Conservation (phyloP, 2,113 vertebrate species). For the Leptosomus discolor region DNA sequence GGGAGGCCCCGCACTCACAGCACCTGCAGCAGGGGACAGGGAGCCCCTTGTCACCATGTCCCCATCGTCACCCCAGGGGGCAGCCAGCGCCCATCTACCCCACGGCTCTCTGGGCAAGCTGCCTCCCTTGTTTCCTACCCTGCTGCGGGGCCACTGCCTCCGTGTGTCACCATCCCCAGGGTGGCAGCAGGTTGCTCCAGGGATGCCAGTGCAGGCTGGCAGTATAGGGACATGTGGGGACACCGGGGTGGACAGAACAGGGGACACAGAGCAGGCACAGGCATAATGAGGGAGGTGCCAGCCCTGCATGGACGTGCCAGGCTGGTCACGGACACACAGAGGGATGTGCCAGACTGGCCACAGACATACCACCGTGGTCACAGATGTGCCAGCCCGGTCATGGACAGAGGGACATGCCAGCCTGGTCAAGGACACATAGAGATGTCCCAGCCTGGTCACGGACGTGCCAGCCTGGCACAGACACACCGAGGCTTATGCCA, state of each 20-base stretch:
- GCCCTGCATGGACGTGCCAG: neutral
- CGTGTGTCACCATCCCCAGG: neutral
- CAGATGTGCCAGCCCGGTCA: neutral
- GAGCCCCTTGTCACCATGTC: neutral
- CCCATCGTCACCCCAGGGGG: accelerated
- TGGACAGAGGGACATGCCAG: neutral
- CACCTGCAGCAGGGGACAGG: conserved; percentile 73
- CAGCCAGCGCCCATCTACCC: neutral
- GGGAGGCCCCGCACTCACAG: conserved; percentile 87
- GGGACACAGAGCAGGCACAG: neutral
- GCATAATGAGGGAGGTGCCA: neutral
- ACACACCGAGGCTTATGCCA: too few species aligned
- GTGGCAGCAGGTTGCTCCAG: neutral
- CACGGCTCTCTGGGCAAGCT: neutral
- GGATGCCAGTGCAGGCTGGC: neutral
- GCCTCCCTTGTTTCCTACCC: neutral
- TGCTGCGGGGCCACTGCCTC: neutral
- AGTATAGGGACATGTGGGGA: neutral
- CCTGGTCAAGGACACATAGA: neutral
- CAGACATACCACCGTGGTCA: neutral
- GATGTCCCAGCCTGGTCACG: too few species aligned
- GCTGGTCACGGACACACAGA: neutral
- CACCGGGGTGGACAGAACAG: neutral
- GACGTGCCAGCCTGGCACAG: too few species aligned
- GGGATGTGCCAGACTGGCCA: neutral